Conservation (phyloP, 2,888 invertebrate species). For the Nephrotoma guestfalica region DNA sequence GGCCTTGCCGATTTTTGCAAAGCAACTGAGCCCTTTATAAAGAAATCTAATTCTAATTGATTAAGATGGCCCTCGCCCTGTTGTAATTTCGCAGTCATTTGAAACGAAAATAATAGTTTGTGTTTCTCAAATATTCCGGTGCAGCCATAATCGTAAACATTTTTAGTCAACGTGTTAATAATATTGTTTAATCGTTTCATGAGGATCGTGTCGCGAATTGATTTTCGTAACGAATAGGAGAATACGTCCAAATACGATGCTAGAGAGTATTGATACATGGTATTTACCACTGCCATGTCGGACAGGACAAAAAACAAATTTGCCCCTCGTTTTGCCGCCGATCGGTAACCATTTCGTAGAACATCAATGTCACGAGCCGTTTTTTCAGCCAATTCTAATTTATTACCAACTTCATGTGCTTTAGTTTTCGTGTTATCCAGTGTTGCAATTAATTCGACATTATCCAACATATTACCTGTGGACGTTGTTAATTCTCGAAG, state of each 20-base stretch:
- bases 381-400: constrained; percentile 57
- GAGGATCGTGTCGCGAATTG: constrained; percentile 67
- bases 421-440: constrained; percentile 81
- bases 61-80: constrained; percentile 47
- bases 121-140: constrained; percentile 86
- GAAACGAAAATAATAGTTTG: constrained; percentile 80
- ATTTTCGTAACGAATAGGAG: constrained; percentile 61
- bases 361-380: constrained; percentile 72
- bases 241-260: constrained; percentile 77
- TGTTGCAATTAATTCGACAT: constrained; percentile 69
- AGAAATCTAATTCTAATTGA: constrained; percentile 72
- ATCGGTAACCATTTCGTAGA: constrained; percentile 69
- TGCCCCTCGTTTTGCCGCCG: constrained; percentile 74
- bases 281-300: constrained; percentile 76
- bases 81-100: constrained; percentile 74
- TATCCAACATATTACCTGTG: constrained; percentile 86
- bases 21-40: constrained; percentile 72
- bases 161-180: constrained; percentile 69
- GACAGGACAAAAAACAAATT: constrained; percentile 81
- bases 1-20: constrained; percentile 52
- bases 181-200: constrained; percentile 62
- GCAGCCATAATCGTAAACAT: constrained; percentile 83
- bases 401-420: constrained; percentile 66
- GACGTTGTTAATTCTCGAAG: constrained; percentile 72
- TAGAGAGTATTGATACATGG: constrained; percentile 88